Percentiles rank a stretch among this genome's conserved stretches.
These are phyloP conservation scores for Rhadina sibilatrix DNA, from an alignment of 2,113 vertebrate species.

Conservation along the genomic window DNA sequence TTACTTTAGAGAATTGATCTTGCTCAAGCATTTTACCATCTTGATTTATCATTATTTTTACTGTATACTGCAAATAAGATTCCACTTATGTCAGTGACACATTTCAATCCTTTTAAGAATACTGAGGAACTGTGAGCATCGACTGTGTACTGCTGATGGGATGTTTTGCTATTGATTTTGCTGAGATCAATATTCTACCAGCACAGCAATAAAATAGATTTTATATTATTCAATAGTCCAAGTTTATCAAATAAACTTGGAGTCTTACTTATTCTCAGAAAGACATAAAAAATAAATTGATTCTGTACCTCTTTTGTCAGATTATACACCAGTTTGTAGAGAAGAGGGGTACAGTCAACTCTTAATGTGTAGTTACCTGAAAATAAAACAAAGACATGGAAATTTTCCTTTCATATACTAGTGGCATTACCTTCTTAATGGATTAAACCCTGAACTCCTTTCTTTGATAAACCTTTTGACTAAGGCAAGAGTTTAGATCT, in stretches of 20 bases:
- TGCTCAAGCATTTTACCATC: not conserved
- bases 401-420: not conserved
- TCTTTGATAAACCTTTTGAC: not conserved
- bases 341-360: conserved; percentile 92
- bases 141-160: not conserved
- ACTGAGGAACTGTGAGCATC: not conserved
- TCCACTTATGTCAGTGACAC: not conserved
- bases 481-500: not conserved
- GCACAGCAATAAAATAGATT: not conserved
- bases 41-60: not conserved
- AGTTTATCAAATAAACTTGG: not conserved
- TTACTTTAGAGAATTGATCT: not conserved
- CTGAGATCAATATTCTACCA: not conserved
- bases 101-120: not conserved
- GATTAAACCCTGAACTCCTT: not conserved
- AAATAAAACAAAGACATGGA: conserved; percentile 52
- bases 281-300: not conserved
- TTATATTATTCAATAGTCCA: not conserved
- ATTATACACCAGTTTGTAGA: conserved; percentile 87
- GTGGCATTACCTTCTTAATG: not conserved
- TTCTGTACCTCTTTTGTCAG: conserved; percentile 87
- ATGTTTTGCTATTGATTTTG: not conserved
- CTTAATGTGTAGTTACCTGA: conserved; percentile 95
- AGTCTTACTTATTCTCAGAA: not conserved
- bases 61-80: not conserved